Evolutionary conservation across 2,888 invertebrate genomes (phyloP).

Genomic region (Cheilosia soror): DNA sequence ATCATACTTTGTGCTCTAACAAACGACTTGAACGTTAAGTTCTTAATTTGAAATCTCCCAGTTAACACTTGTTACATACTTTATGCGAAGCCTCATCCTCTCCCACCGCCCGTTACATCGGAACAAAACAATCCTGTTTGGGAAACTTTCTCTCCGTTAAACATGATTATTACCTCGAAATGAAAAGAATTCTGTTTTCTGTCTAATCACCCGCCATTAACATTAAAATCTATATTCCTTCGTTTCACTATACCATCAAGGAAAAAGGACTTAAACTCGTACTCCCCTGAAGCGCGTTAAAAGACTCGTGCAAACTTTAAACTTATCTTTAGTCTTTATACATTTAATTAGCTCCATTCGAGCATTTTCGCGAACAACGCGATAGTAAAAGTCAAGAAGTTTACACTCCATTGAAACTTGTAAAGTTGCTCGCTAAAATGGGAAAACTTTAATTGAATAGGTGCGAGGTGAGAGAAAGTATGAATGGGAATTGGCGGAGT

Average conservation of each 20-base stretch:
- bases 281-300: slow-evolving; percentile 37
- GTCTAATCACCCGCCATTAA: slow-evolving; percentile 64
- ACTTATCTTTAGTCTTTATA: slow-evolving; percentile 68
- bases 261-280: slow-evolving; percentile 4
- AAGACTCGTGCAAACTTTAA: slow-evolving; percentile 41
- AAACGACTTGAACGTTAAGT: not conserved
- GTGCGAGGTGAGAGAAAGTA: slow-evolving; percentile 57
- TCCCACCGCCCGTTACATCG: no score
- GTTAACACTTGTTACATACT: slow-evolving; percentile 34
- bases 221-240: slow-evolving; percentile 73
- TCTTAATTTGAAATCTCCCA: not conserved
- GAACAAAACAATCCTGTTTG: not conserved
- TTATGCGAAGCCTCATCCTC: not conserved
- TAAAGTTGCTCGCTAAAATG: slow-evolving; percentile 45
- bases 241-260: slow-evolving; percentile 1
- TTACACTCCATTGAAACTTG: slow-evolving; percentile 69
- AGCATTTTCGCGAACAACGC: slow-evolving; percentile 63
- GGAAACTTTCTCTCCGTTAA: slow-evolving; percentile 26
- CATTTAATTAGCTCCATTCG: slow-evolving; percentile 74
- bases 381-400: slow-evolving; percentile 67
- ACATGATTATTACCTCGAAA: slow-evolving; percentile 39
- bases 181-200: slow-evolving; percentile 58
- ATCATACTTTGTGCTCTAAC: not conserved
- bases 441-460: slow-evolving; percentile 73
- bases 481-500: slow-evolving; percentile 42